A percentile compares a stretch with the other conserved stretches of the same genome.
phyloP scores from a whole-genome alignment of 2,797 vertebrate genomes.

The Pterois miles region DNA sequence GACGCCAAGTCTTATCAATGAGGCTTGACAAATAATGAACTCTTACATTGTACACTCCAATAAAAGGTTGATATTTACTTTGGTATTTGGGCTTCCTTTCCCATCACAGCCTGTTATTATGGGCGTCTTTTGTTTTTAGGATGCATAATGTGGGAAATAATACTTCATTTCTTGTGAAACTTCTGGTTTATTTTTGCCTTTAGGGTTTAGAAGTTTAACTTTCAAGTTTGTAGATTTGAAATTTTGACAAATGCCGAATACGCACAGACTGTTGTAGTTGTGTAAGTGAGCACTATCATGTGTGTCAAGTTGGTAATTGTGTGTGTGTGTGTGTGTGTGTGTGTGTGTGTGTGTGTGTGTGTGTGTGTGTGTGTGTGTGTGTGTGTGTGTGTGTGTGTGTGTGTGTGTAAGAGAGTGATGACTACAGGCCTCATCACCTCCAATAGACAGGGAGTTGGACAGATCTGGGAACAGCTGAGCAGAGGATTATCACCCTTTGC shows the following conservation, averaged over 20 bases:
- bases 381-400: constrained; percentile 3
- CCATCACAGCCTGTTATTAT: neutral
- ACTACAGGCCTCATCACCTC: constrained; percentile 19
- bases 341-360: neutral
- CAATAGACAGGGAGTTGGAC: constrained; percentile 7
- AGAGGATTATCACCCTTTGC: constrained; percentile 24
- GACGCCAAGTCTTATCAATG: constrained; percentile 66
- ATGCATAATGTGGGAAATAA: neutral
- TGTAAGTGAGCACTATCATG: neutral
- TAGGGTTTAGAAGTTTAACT: neutral
- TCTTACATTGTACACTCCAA: constrained; percentile 82
- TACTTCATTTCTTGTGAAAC: neutral
- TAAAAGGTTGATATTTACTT: constrained; percentile 82
- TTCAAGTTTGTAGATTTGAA: neutral
- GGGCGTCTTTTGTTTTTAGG: neutral
- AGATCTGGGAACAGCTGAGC: constrained; percentile 46
- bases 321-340: neutral
- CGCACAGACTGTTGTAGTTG: neutral
- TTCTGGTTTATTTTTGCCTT: neutral
- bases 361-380: neutral
- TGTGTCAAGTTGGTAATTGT: neutral
- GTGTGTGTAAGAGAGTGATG: neutral
- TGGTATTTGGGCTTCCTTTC: constrained; percentile 36
- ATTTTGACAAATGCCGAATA: neutral
- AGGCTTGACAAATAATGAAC: constrained; percentile 72